Conservation (phyloP, 2,113 vertebrate genomes). For the Castor canadensis region DNA sequence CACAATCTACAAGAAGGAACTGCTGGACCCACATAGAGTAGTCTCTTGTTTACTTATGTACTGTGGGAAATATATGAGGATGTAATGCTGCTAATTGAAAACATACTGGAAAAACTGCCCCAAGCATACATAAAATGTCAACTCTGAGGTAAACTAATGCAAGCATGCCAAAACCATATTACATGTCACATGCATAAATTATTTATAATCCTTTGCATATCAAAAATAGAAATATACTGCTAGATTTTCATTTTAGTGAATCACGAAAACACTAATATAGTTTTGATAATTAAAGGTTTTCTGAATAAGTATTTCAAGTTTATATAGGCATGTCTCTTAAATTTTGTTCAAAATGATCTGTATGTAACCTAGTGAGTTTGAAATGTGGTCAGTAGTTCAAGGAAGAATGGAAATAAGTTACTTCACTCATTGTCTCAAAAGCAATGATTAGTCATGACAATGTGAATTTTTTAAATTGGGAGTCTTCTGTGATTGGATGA, state of each 20-base stretch:
- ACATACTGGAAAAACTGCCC: not conserved
- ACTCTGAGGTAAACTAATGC: too few species aligned
- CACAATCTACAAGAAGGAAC: too few species aligned
- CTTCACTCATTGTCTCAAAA: not conserved
- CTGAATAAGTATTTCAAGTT: too few species aligned
- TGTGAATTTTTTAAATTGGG: not conserved
- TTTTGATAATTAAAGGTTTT: not conserved
- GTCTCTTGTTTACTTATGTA: not conserved
- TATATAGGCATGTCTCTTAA: not conserved
- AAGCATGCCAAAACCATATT: not conserved
- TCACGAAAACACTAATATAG: not conserved
- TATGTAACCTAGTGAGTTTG: not conserved
- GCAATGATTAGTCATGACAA: not conserved
- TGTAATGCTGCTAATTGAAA: not conserved
- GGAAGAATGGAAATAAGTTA: not conserved
- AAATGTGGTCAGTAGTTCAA: not conserved
- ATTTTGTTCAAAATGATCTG: too few species aligned
- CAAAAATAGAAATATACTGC: not conserved
- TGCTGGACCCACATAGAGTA: not conserved
- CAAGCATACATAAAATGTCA: not conserved
- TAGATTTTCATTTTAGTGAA: not conserved
- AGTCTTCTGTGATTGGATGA: not conserved
- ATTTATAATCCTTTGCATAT: not conserved
- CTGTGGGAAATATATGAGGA: not conserved
- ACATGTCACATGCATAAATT: not conserved